Conservation (phyloP, 2,888 invertebrate genomes). For the Lasioglossum calceatum region DNA sequence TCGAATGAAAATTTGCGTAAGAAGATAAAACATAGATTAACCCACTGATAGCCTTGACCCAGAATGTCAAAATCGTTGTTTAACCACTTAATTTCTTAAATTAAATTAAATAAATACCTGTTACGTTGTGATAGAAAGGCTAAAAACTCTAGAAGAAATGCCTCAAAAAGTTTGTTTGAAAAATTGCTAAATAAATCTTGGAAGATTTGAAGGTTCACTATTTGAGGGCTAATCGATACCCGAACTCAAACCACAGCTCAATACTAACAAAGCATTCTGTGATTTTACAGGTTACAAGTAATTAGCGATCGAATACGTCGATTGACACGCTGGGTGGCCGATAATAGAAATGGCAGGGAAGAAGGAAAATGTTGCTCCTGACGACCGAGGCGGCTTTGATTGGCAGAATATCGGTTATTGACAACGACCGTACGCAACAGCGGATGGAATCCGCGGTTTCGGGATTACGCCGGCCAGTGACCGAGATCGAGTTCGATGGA, state of each 20-base stretch:
- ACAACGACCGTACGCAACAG: conserved; percentile 18
- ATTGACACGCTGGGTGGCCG: background rate
- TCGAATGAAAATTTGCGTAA: background rate
- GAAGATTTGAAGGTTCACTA: background rate
- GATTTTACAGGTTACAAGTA: conserved; percentile 26
- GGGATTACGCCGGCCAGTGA: conserved; percentile 19
- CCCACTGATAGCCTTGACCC: background rate
- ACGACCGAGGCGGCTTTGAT: conserved; percentile 35
- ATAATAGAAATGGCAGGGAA: background rate
- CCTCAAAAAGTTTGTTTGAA: background rate
- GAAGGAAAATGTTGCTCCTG: conserved; percentile 18
- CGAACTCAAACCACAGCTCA: background rate
- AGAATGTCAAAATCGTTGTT: background rate
- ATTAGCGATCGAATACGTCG: background rate
- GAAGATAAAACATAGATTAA: background rate
- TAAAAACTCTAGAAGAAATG: background rate
- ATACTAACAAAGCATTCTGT: background rate
- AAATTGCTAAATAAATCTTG: background rate
- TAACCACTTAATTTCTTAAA: background rate
- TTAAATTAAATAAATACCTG: background rate
- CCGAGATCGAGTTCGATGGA: conserved; percentile 28
- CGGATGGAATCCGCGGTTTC: conserved; percentile 43
- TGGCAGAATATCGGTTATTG: conserved; percentile 47
- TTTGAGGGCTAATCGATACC: background rate
- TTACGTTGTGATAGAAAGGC: background rate